These are phyloP conservation scores for Pungitius pungitius DNA, from an alignment of 2,113 vertebrate genomes.

Conservation along the genomic window DNA sequence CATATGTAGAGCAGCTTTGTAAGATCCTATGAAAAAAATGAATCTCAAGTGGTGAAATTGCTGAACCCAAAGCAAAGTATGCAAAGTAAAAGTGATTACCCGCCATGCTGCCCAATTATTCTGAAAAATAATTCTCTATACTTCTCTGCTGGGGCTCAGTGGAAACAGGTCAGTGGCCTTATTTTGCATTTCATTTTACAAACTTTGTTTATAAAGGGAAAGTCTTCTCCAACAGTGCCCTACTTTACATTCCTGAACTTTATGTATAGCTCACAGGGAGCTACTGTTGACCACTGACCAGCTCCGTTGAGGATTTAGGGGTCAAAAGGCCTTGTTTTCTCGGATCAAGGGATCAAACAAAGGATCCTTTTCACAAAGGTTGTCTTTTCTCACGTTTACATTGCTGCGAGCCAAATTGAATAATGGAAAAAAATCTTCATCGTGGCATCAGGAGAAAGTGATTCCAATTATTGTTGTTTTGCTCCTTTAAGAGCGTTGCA, in stretches of 20 bases:
- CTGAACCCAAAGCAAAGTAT: neutral
- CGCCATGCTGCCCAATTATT: conserved; percentile 21
- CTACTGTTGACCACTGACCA: conserved; percentile 22
- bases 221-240: conserved; percentile 7
- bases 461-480: neutral
- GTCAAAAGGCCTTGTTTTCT: conserved; percentile 25
- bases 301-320: neutral
- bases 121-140: conserved; percentile 6
- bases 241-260: conserved; percentile 42
- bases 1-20: neutral
- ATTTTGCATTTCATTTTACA: conserved; percentile 32
- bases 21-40: neutral
- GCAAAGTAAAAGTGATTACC: neutral
- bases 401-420: conserved; percentile 11
- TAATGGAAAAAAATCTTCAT: neutral
- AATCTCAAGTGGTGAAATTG: neutral
- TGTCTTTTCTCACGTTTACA: conserved; percentile 24
- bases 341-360: conserved; percentile 31
- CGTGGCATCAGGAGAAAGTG: neutral
- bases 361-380: conserved; percentile 34
- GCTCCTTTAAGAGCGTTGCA: neutral
- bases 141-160: conserved; percentile 5
- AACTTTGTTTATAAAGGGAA: conserved; percentile 30
- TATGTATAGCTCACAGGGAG: conserved; percentile 19
- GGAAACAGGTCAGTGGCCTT: conserved; percentile 40